Conservation (phyloP, 1,140 invertebrate genomes). For the Venturia canescens region DNA sequence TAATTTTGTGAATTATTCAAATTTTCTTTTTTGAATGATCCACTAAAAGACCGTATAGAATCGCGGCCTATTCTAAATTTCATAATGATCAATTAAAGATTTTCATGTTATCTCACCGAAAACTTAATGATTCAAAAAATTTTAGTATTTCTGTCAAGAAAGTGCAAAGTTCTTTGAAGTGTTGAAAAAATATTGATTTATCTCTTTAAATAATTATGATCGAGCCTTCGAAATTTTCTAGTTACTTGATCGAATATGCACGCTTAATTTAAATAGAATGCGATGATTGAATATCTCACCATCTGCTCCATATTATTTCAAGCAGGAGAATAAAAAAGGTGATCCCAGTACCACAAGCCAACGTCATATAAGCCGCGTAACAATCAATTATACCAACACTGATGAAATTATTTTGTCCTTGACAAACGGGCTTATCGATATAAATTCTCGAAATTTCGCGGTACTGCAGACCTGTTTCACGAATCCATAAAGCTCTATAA, state of each 20-base stretch:
- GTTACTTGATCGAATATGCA: too few species aligned
- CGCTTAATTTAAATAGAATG: background rate
- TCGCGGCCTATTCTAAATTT: too few species aligned
- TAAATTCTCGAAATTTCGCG: conserved; percentile 79
- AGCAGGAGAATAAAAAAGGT: conserved; percentile 53
- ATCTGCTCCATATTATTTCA: conserved; percentile 50
- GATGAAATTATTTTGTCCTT: conserved; percentile 76
- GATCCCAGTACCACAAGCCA: conserved; percentile 55
- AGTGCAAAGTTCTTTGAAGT: too few species aligned
- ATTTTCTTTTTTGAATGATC: too few species aligned
- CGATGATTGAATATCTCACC: conserved; percentile 31
- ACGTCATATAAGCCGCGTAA: conserved; percentile 71
- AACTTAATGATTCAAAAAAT: too few species aligned
- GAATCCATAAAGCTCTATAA: conserved; percentile 77
- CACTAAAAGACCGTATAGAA: too few species aligned
- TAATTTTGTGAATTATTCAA: background rate
- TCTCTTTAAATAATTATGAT: too few species aligned
- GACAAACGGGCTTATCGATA: conserved; percentile 79
- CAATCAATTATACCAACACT: conserved; percentile 80
- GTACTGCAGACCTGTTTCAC: conserved; percentile 80
- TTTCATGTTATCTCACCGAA: background rate
- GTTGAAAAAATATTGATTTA: too few species aligned
- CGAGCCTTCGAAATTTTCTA: too few species aligned
- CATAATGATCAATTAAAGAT: too few species aligned
- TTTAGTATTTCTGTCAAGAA: background rate